A percentile compares a stretch with the other conserved stretches of the same genome.
Evolutionary conservation across 1,140 invertebrate species (phyloP).

Genomic region (Papilio glaucus): DNA sequence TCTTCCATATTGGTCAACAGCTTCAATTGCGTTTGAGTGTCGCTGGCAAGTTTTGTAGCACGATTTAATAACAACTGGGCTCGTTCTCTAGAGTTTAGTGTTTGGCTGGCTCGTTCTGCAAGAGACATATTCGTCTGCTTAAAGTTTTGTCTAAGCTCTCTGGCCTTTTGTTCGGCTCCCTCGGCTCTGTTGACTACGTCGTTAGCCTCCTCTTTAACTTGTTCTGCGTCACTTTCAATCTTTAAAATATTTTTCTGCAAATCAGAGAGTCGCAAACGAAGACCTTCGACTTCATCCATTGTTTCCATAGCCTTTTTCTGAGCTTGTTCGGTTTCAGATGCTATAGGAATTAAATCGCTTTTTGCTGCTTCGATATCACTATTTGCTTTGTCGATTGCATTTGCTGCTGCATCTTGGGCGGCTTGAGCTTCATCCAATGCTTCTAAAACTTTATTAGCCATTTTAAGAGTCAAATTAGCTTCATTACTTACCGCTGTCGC

Average conservation of each 20-base stretch:
- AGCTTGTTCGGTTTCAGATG: slow-evolving; percentile 89
- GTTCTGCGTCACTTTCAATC: slow-evolving; percentile 87
- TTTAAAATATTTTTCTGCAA: slow-evolving; percentile 90
- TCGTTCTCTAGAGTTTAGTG: slow-evolving; percentile 86
- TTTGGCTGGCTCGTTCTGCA: slow-evolving; percentile 78
- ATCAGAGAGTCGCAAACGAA: slow-evolving; percentile 87
- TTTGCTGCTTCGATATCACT: slow-evolving; percentile 90
- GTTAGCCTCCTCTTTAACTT: slow-evolving; percentile 84
- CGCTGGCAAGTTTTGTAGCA: slow-evolving; percentile 90
- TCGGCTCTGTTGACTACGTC: slow-evolving; percentile 80
- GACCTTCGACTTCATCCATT: slow-evolving; percentile 86
- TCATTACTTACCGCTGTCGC: slow-evolving; percentile 91
- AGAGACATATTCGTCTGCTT: slow-evolving; percentile 76
- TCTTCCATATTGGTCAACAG: slow-evolving; percentile 86
- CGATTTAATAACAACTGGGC: slow-evolving; percentile 89
- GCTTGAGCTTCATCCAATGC: slow-evolving; percentile 87
- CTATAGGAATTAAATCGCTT: slow-evolving; percentile 87
- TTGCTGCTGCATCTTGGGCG: slow-evolving; percentile 90
- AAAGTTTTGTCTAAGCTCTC: slow-evolving; percentile 74
- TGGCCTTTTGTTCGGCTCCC: slow-evolving; percentile 75
- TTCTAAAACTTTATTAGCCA: slow-evolving; percentile 84
- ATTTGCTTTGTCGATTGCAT: slow-evolving; percentile 91
- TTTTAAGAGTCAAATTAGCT: slow-evolving; percentile 84
- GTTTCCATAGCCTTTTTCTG: slow-evolving; percentile 89
- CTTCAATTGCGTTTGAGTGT: slow-evolving; percentile 89